phyloP scores from a whole-genome alignment of 2,113 vertebrate species.

The Cisticola juncidis region DNA sequence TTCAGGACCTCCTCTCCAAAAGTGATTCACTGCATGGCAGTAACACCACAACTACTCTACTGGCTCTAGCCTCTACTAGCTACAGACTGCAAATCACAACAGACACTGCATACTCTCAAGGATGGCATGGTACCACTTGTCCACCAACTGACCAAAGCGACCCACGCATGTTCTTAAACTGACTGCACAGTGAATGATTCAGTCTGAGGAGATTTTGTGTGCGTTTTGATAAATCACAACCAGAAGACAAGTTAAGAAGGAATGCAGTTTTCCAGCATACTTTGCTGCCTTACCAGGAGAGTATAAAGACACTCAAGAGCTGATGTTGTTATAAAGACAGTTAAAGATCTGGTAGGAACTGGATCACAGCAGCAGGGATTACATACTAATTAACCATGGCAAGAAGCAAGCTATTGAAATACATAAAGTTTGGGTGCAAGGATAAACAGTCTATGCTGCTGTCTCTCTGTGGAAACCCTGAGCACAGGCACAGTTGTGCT shows the following conservation, averaged over 20 bases:
- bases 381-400: neutral
- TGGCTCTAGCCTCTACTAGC: neutral
- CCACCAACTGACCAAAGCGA: neutral
- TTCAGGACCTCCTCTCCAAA: neutral
- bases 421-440: neutral
- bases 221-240: neutral
- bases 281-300: neutral
- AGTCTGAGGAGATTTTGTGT: neutral
- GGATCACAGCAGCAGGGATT: neutral
- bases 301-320: neutral
- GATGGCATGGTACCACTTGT: neutral
- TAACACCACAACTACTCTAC: neutral
- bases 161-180: neutral
- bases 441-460: neutral
- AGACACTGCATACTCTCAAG: neutral
- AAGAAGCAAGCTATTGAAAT: neutral
- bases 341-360: neutral
- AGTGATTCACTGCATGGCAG: too few relatives aligned
- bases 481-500: rapidly evolving
- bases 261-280: neutral
- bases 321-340: neutral
- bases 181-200: neutral
- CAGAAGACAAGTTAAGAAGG: neutral
- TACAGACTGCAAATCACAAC: neutral
- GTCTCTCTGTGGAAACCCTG: neutral